Percentiles rank a stretch among this genome's conserved stretches.
Evolutionary conservation across 2,797 vertebrate genomes (phyloP).

Genomic region (Chloroceryle amazona): DNA sequence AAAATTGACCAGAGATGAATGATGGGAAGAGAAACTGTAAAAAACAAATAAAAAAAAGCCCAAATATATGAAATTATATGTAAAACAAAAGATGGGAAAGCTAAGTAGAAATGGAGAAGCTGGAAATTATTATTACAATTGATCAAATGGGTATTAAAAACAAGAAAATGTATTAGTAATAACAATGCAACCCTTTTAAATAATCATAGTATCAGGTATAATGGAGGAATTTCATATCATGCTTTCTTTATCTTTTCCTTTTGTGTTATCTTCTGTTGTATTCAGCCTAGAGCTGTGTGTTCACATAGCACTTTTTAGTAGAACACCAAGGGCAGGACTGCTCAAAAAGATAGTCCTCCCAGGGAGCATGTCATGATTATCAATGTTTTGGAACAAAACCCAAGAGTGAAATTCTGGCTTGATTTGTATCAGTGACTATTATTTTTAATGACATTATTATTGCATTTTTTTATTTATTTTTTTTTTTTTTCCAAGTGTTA

Average conservation of each 20-base stretch:
- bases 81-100: neutral
- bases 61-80: neutral
- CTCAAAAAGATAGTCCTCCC: neutral
- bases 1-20: neutral
- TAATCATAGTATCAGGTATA: neutral
- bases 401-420: neutral
- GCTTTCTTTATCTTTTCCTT: neutral
- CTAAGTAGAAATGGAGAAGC: neutral
- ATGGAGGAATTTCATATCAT: neutral
- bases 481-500: neutral
- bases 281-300: neutral
- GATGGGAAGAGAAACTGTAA: neutral
- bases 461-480: neutral
- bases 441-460: neutral
- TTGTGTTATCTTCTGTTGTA: neutral
- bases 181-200: neutral
- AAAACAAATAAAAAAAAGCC: neutral
- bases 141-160: neutral
- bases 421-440: neutral
- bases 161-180: neutral
- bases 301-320: neutral
- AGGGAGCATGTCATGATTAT: neutral
- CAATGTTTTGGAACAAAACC: neutral
- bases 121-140: neutral
- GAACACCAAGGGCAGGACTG: neutral